Evolutionary conservation across 2,797 vertebrate genomes (phyloP), one percentile per base, ranked within the genome.

Genomic region (Diglossa cyanea): DNA sequence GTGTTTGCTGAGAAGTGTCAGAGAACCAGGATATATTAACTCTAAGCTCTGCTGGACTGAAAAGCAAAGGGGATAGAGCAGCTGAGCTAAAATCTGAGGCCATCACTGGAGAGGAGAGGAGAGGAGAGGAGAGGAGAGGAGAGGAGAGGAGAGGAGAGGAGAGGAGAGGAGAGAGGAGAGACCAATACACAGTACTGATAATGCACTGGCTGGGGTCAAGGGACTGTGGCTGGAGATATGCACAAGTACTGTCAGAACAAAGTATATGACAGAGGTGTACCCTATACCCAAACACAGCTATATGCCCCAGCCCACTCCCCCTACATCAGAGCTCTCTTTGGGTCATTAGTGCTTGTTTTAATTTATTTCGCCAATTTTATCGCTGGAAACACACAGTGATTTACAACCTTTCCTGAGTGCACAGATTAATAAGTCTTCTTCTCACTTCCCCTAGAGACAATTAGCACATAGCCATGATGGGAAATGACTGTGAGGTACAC

Each of bases 301-400:
- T 88, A 33, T 89, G 89, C 50, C 74, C 73, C 77, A 90, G 76
- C 85, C 94, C 91, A 92, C 83, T 92, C 83, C 92, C 88, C 89
- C 92, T 94, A 74, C 85, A 92, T 96, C 95, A 96, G 94, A 90
- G 90, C 66, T 96, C 87, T 91, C 75, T 96, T 96, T 97, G 94
- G 95, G 95, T 97, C 97, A 95, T 97, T 97, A 97, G 96, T 96
- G 95, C 80, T 95, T 97, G 95, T 96, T 97, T 97, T 96, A 97
- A 97, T 97, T 97, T 97, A 96, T 97, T 97, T 97, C 78, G 14
- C 92, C 95, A 96, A 95, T 97, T 97, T 97, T 97, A 96, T 95
- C 28, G 19, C 95, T 96, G 95, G 94, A 96, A 96, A 97, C 93
- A 94, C 92, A 86, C 10, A 2, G 82, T 97, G 96, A 97, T 97